Evolutionary conservation across 2,888 invertebrate genomes (phyloP), one percentile per base, ranked within the genome.

Genomic region (Penaeus monodon): DNA sequence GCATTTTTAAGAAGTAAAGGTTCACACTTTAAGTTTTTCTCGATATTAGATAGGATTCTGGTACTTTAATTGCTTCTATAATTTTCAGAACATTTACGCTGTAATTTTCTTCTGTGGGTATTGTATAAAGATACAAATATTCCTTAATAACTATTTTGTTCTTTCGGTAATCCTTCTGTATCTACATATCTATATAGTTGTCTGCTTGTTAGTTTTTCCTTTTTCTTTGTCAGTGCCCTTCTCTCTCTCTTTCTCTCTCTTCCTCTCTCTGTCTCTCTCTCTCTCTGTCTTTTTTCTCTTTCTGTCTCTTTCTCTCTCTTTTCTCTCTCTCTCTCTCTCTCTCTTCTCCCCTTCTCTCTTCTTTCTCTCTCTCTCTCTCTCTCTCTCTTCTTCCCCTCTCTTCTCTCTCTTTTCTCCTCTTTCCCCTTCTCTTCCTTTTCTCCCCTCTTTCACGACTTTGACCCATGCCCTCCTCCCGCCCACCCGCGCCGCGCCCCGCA

Each of bases 401-500:
- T 74, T 38, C 38, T 20, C 38, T 38, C 38, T 3, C 6, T 7
- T 57, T 0, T 57, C 12, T 57, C 57, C 63, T 14, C n/a, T 63
- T 77, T 17, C 29, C 57, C 1, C 77, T n/a, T 38, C 38, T 20
- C 38, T 38, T 74, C 33, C 6, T 7, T 57, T 0, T 57, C 12
- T 57, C 57, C 63, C 73, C 27, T 14, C n/a, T 63, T 77, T 17
- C 29, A n/a, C 49, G 44, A 57, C 57, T 12, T 63, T n/a, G 27
- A 6, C 7, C 20, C 73, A 20, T 27, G 17, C 12, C 33, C 73
- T 10, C 29, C 70, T 33, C 33, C 70, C n/a, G 27, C 57, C 77
- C 38, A 38, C 76, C 49, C 14, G 20, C 84, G 89, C 70, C 88
- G 88, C 83, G 89, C 7, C 77, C 88, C 2, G 68, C 65, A 1